Evolutionary conservation across 2,797 vertebrate species (phyloP).

Genomic region (Sebastiscus albofasciatus): DNA sequence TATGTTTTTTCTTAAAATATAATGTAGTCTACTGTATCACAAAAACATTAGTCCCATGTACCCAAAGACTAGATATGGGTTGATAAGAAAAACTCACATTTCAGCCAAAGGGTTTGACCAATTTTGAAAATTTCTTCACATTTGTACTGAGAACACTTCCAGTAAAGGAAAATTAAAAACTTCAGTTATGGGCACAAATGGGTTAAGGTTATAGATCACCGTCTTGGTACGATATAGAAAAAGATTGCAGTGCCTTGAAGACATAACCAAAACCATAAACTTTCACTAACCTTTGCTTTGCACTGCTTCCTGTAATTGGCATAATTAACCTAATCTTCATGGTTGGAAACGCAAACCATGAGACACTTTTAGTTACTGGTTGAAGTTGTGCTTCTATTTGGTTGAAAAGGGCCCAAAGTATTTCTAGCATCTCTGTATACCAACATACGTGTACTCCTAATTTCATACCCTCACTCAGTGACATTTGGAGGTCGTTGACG

Average conservation of each 20-base stretch:
- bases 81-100: too few species aligned
- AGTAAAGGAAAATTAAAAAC: too few species aligned
- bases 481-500: constrained; percentile 74
- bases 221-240: background rate
- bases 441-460: background rate
- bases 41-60: too few species aligned
- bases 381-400: background rate
- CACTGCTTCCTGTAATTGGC: background rate
- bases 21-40: too few species aligned
- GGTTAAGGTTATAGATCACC: background rate
- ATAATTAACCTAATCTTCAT: background rate
- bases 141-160: too few species aligned
- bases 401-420: background rate
- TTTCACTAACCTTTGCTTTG: background rate
- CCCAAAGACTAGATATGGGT: too few species aligned
- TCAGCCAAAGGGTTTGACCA: too few species aligned
- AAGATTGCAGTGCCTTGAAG: background rate
- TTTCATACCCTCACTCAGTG: constrained; percentile 25
- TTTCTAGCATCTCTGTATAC: background rate
- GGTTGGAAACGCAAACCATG: background rate
- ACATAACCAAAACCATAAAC: background rate
- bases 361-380: background rate
- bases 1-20: too few species aligned
- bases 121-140: too few species aligned
- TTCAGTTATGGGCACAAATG: too few species aligned